Evolutionary conservation across 2,888 invertebrate genomes (phyloP).

Genomic region (Sesia bembeciformis): DNA sequence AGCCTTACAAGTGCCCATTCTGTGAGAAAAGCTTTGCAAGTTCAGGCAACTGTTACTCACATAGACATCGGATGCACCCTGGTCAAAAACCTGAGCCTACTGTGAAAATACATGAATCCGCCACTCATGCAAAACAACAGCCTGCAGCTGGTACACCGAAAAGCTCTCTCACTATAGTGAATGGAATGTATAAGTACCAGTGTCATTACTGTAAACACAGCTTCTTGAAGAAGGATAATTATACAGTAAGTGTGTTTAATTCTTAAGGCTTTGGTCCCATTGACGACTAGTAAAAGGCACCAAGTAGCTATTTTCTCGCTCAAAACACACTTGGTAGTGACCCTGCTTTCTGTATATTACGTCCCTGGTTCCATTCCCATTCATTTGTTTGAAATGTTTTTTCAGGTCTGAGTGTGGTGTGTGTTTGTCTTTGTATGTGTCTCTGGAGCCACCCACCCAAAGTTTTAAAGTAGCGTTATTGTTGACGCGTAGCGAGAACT

Average conservation of each 20-base stretch:
- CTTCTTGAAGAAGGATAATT: conserved; percentile 50
- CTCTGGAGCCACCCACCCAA: too few relatives aligned
- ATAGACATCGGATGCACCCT: conserved; percentile 82
- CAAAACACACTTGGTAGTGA: too few relatives aligned
- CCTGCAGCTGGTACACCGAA: conserved; percentile 11
- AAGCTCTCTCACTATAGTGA: conserved; percentile 17
- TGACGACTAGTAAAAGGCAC: too few relatives aligned
- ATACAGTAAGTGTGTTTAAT: conserved; percentile 31
- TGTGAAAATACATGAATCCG: conserved; percentile 7
- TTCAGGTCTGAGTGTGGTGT: too few relatives aligned
- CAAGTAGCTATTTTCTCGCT: too few relatives aligned
- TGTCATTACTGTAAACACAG: conserved; percentile 46
- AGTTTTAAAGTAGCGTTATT: too few relatives aligned
- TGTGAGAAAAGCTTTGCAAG: conserved; percentile 82
- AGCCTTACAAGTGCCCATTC: conserved; percentile 82
- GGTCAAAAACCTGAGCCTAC: conserved; percentile 43
- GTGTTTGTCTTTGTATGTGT: too few relatives aligned
- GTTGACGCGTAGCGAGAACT: too few relatives aligned
- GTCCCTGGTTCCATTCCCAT: too few relatives aligned
- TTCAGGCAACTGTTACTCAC: conserved; percentile 83
- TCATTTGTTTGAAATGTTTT: too few relatives aligned
- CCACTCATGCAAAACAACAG: conserved; percentile 5
- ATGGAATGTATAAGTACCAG: conserved; percentile 38
- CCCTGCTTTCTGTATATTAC: too few relatives aligned
- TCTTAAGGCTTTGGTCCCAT: too few relatives aligned